phyloP scores from a whole-genome alignment of 2,113 vertebrate species.

The Sakesphorus luctuosus region DNA sequence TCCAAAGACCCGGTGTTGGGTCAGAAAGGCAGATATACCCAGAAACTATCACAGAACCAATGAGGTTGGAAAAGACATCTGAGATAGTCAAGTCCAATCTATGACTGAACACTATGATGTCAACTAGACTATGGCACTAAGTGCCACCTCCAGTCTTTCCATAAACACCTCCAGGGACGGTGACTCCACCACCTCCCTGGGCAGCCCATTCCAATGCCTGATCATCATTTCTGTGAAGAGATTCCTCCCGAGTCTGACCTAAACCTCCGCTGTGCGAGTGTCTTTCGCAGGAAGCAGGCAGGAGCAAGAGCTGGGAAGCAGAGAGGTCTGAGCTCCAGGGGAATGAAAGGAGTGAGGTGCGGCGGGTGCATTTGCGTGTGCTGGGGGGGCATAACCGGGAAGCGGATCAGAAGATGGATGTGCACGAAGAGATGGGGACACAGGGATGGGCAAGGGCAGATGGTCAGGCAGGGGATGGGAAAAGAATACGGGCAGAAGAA shows the following conservation, averaged over 20 bases:
- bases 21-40: background rate
- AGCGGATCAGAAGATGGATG: accelerated
- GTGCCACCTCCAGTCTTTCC: background rate
- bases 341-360: background rate
- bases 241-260: background rate
- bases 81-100: background rate
- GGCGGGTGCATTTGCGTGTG: accelerated
- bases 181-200: background rate
- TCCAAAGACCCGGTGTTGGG: background rate
- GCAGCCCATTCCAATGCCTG: background rate
- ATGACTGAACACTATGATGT: background rate
- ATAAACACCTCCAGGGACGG: background rate
- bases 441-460: background rate
- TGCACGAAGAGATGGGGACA: accelerated
- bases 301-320: accelerated
- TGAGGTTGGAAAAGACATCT: background rate
- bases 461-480: accelerated
- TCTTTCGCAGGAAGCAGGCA: background rate
- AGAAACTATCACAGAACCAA: too few species aligned
- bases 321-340: background rate
- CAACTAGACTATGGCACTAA: background rate
- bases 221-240: background rate
- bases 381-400: background rate
- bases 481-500: accelerated
- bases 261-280: accelerated